phyloP scores from a whole-genome alignment of 2,797 vertebrate species.

The Thripadectes ignobilis region DNA sequence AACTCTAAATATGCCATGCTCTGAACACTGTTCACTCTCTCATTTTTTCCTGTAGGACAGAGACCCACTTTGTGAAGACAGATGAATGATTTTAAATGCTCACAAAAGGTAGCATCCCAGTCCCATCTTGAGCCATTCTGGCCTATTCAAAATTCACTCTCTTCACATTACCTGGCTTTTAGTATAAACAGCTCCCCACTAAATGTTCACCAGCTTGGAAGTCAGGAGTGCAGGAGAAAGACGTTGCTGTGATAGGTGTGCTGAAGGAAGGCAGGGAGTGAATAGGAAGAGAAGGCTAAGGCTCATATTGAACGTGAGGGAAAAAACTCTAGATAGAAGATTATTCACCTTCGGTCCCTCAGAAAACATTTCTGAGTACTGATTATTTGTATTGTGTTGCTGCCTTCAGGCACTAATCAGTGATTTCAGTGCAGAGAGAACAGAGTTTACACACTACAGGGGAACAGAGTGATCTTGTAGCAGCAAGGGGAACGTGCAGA shows the following conservation, averaged over 20 bases:
- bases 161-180: neutral
- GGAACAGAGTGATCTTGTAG: neutral
- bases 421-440: neutral
- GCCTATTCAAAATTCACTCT: neutral
- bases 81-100: neutral
- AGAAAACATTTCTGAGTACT: neutral
- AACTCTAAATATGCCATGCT: neutral
- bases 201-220: neutral
- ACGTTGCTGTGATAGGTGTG: neutral
- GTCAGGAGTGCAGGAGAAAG: neutral
- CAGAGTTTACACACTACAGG: neutral
- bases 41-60: neutral
- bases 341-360: neutral
- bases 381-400: neutral
- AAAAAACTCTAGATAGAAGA: rapidly evolving
- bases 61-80: neutral
- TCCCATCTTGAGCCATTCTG: neutral
- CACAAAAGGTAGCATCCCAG: neutral
- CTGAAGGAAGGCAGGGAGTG: neutral
- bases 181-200: neutral
- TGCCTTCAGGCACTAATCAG: neutral
- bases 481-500: neutral
- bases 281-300: neutral
- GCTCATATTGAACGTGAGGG: neutral
- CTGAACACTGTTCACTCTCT: neutral